Evolutionary conservation across 2,113 vertebrate species (phyloP).

Genomic region (Mastomys natalensis): DNA sequence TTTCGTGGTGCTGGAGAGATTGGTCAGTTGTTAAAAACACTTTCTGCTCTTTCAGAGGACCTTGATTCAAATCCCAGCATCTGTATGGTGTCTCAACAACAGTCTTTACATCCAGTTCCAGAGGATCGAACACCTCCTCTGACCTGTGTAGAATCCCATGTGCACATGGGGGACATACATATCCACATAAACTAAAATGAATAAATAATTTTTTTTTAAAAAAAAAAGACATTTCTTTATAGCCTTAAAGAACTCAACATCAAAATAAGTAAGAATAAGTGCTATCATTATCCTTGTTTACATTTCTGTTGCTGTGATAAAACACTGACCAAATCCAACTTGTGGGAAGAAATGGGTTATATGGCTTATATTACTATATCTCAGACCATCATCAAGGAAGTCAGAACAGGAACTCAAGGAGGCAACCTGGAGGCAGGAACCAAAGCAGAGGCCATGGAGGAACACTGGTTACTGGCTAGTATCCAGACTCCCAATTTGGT

Average conservation of each 20-base stretch:
- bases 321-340: not conserved
- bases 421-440: not conserved
- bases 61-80: not conserved
- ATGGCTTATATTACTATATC: not conserved
- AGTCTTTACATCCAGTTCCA: not conserved
- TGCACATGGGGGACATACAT: not conserved
- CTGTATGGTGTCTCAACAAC: not conserved
- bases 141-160: not conserved
- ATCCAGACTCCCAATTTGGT: not conserved
- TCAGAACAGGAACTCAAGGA: not conserved
- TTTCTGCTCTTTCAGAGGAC: too few relatives aligned
- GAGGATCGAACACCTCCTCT: not conserved
- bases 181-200: not conserved
- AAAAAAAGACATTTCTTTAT: not conserved
- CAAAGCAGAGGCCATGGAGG: not conserved
- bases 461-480: too few relatives aligned
- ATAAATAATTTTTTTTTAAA: too few relatives aligned
- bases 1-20: not conserved
- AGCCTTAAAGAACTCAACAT: not conserved
- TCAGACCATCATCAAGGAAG: not conserved
- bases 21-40: not conserved
- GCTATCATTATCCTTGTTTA: not conserved
- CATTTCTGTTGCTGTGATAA: not conserved
- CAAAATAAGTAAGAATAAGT: constrained; percentile 12
- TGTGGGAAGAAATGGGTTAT: not conserved